Evolutionary conservation across 2,888 invertebrate genomes (phyloP), one percentile per base, ranked within the genome.

Genomic region (Xestia xanthographa): DNA sequence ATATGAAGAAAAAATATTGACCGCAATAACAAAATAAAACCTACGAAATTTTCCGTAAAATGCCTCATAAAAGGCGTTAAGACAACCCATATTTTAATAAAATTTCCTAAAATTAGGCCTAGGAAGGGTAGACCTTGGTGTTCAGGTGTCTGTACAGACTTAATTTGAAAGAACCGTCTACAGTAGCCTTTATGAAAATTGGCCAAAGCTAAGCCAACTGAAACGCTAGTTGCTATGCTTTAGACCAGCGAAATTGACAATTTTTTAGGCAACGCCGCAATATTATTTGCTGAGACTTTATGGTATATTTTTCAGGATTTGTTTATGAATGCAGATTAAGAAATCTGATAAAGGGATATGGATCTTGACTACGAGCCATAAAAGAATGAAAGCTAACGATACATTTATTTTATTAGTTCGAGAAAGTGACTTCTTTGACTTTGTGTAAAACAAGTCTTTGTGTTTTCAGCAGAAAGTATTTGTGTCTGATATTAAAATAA

Each of bases 81-180:
- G 26, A 56, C 17, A 69, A 62, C 60, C 77, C 58, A 26, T 72
- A 66, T 62, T 85, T 81, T 75, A 78, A 75, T 78, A 79, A 78
- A 83, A 79, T 45, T 63, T 48, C 14, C 60, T 66, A 67, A 75
- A 85, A 77, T 78, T 74, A 83, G 56, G 41, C 17, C 63, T 76
- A 72, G 73, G 77, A 75, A 66, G 45, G 73, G 77, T 53, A 70
- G 73, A 17, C 70, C 22, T 56, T 78, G 29, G 68, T 63, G 85
- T 86, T 81, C 89, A 89, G 90, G 88, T 88, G 87, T 75, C 72
- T 75, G 48, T 45, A 22, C 48, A 60, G 72, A 65, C 86, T 86
- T 88, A 88, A 90, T 90, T 90, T 86, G 78, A 80, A 81, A 74
- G 82, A 78, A 84, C 65, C 79, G 74, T 58, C 75, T 79, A 77